These are phyloP conservation scores for Heliconius ismenius DNA, from an alignment of 2,888 invertebrate species.

Conservation along the genomic window DNA sequence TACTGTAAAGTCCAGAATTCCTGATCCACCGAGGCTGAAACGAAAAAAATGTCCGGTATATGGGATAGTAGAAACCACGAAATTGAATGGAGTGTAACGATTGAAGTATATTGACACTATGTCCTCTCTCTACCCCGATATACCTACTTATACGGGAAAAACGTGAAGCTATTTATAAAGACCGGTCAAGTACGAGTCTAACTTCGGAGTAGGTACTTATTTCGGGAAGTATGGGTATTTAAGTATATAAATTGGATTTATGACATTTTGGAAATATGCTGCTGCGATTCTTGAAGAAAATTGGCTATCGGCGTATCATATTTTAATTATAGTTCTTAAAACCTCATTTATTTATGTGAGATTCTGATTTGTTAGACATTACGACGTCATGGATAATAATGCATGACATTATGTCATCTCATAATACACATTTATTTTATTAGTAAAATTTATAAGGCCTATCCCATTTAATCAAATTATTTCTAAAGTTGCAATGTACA, in stretches of 20 bases:
- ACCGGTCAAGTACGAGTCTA: no score
- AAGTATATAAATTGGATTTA: no score
- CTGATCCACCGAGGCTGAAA: not conserved
- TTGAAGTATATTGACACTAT: no score
- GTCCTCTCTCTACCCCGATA: no score
- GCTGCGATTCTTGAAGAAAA: no score
- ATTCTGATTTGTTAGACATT: not conserved
- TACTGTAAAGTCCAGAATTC: not conserved
- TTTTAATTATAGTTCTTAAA: not conserved
- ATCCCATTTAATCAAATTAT: constrained; percentile 21
- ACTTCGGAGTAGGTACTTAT: no score
- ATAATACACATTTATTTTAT: constrained; percentile 24
- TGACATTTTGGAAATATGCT: no score
- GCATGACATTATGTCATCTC: not conserved
- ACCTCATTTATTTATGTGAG: not conserved
- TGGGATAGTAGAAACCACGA: not conserved
- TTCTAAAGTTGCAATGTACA: constrained; percentile 58
- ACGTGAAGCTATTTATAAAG: no score
- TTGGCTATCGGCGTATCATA: no score
- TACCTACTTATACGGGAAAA: no score
- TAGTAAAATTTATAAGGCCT: constrained; percentile 14
- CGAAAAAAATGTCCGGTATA: not conserved
- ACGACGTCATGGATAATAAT: not conserved
- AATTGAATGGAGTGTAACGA: no score
- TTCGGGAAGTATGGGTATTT: no score